Percentiles rank a stretch among this genome's conserved stretches.
phyloP scores from a whole-genome alignment of 2,113 vertebrate species.

The Romanogobio albipinnatus region DNA sequence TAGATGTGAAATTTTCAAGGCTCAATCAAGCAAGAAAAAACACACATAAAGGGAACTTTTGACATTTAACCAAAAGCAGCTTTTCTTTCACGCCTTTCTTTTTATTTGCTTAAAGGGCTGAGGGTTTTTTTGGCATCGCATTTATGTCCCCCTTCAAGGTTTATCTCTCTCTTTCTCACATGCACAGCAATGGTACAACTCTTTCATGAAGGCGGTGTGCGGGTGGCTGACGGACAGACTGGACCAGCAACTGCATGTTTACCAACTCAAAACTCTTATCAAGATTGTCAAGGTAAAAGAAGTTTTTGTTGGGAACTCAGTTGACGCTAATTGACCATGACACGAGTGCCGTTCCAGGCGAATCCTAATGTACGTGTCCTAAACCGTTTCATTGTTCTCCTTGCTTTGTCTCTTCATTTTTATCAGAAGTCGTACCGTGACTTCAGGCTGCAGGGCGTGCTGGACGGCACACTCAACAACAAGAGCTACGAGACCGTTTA shows the following conservation, averaged over 20 bases:
- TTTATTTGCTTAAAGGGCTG: background rate
- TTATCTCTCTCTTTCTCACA: slow-evolving; percentile 38
- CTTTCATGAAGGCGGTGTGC: slow-evolving; percentile 88
- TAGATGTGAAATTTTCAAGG: too few relatives aligned
- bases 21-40: background rate
- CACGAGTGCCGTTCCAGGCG: background rate
- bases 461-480: slow-evolving; percentile 88
- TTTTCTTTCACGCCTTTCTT: background rate
- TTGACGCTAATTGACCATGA: slow-evolving; percentile 34
- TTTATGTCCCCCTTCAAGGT: slow-evolving; percentile 25
- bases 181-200: slow-evolving; percentile 93
- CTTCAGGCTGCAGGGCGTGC: slow-evolving; percentile 92
- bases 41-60: background rate
- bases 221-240: slow-evolving; percentile 93
- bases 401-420: slow-evolving; percentile 40
- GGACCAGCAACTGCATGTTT: slow-evolving; percentile 94
- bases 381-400: background rate
- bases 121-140: background rate
- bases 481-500: slow-evolving; percentile 91
- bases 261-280: slow-evolving; percentile 98
- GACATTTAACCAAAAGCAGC: background rate
- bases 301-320: background rate
- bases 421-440: slow-evolving; percentile 93
- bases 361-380: background rate
- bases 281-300: slow-evolving; percentile 94